phyloP scores from a whole-genome alignment of 2,113 vertebrate species.

The Clarias gariepinus region DNA sequence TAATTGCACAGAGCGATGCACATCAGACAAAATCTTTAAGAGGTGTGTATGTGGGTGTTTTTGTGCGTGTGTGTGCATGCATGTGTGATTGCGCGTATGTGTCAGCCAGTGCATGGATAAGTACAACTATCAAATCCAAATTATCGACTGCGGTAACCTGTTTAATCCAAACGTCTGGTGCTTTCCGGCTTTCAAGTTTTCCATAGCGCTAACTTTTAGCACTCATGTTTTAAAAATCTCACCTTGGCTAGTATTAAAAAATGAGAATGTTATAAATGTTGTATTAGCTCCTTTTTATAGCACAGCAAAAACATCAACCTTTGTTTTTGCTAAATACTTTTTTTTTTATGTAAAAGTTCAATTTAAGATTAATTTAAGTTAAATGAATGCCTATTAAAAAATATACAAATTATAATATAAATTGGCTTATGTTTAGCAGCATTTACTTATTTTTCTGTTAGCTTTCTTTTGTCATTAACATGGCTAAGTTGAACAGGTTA shows the following conservation, averaged over 20 bases:
- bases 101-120: not conserved
- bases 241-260: not conserved
- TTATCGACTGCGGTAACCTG: not conserved
- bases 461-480: not conserved
- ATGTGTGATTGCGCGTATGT: not conserved
- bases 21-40: conserved; percentile 8
- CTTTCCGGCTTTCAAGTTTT: not conserved
- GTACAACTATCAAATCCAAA: not conserved
- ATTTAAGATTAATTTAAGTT: not conserved
- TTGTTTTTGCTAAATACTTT: not conserved
- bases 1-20: conserved; percentile 3
- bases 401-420: not conserved
- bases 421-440: not conserved
- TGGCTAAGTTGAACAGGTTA: not conserved
- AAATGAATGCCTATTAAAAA: not conserved
- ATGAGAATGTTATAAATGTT: not conserved
- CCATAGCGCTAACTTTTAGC: not conserved
- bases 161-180: conserved; percentile 1
- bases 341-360: no score
- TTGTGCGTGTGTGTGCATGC: not conserved
- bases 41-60: not conserved
- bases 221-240: not conserved
- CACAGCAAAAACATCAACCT: not conserved
- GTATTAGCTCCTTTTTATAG: not conserved
- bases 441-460: not conserved